These are phyloP conservation scores for Enteromius fasciolatus DNA, from an alignment of 2,797 vertebrate species.

Conservation along the genomic window DNA sequence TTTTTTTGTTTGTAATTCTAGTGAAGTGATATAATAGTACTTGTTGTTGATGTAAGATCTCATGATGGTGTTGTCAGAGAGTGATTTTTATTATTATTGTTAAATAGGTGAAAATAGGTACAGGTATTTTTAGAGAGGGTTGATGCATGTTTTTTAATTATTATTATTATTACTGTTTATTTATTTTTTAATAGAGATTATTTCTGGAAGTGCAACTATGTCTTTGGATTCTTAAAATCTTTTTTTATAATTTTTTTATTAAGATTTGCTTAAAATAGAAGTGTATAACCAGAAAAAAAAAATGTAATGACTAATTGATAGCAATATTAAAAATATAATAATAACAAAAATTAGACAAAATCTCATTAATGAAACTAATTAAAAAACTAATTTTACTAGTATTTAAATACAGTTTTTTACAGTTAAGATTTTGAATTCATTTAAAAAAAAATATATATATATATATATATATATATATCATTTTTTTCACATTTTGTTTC, in stretches of 20 bases:
- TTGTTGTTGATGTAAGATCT: background rate
- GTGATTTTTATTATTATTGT: background rate
- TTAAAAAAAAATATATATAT: no score
- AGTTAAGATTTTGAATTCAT: no score
- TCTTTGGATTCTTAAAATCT: background rate
- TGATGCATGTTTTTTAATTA: background rate
- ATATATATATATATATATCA: no score
- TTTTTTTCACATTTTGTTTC: background rate
- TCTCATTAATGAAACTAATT: no score
- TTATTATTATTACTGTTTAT: no score
- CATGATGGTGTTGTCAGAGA: background rate
- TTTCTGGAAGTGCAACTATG: background rate
- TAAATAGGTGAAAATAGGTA: background rate
- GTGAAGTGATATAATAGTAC: background rate
- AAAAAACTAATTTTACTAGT: background rate
- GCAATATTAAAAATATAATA: background rate
- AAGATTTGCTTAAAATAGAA: no score
- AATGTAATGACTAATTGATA: background rate
- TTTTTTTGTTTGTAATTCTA: background rate
- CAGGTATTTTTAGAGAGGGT: background rate
- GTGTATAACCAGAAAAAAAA: background rate
- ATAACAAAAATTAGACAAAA: no score
- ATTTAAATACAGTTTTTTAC: background rate
- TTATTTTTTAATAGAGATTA: no score
- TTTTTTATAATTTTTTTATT: no score